phyloP scores from a whole-genome alignment of 1,140 invertebrate species.

The Drosophila cardini region DNA sequence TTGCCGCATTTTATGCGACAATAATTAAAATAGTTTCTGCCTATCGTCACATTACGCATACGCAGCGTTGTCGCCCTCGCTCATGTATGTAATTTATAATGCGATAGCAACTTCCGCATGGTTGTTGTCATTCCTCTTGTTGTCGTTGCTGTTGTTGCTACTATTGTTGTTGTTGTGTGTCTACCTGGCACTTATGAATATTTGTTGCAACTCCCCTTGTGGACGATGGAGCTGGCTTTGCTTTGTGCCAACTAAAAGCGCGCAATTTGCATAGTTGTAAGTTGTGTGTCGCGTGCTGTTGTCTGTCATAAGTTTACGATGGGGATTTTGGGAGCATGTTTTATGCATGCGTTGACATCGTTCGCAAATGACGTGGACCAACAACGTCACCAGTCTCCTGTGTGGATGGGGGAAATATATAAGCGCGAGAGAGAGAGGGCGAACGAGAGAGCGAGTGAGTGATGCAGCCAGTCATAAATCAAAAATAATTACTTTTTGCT shows the following conservation, averaged over 20 bases:
- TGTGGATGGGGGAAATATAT: too few species aligned
- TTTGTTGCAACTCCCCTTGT: slow-evolving; percentile 45
- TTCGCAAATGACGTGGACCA: slow-evolving; percentile 75
- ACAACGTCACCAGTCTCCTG: not conserved
- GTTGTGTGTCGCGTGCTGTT: slow-evolving; percentile 51
- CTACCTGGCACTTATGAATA: slow-evolving; percentile 78
- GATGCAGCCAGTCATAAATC: slow-evolving; percentile 65
- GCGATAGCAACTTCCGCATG: slow-evolving; percentile 71
- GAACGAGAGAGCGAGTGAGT: not conserved
- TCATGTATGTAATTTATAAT: slow-evolving; percentile 75
- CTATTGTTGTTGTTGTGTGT: slow-evolving; percentile 28
- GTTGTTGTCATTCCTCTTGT: not conserved
- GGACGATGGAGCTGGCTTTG: slow-evolving; percentile 12
- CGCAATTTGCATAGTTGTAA: slow-evolving; percentile 79
- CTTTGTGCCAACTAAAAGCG: slow-evolving; percentile 66
- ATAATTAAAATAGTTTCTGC: slow-evolving; percentile 79
- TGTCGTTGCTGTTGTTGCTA: not conserved
- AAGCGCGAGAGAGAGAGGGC: not conserved
- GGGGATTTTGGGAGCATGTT: slow-evolving; percentile 57
- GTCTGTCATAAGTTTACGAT: slow-evolving; percentile 50
- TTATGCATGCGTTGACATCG: slow-evolving; percentile 81
- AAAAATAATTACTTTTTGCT: slow-evolving; percentile 77
- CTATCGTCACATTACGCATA: slow-evolving; percentile 76
- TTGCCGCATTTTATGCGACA: slow-evolving; percentile 60
- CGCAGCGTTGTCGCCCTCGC: slow-evolving; percentile 41